Base-by-base conservation (phyloP, 2,797 vertebrate species). In the Margarornis squamiger region DNA sequence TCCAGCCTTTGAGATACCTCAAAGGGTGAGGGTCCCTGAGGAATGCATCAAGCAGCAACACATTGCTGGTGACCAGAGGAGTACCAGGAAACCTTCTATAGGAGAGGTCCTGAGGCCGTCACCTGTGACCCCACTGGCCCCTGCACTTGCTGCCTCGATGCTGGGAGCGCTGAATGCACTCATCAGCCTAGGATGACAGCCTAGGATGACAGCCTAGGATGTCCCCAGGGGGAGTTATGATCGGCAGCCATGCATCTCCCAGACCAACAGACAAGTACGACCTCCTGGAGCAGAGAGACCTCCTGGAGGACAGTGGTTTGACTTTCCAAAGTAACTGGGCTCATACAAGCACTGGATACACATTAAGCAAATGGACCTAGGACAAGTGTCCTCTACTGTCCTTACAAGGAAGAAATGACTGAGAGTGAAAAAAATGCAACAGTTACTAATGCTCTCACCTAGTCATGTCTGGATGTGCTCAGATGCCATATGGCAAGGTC, bases 291-390 rank as follows among this genome's bases (percentile, higher is more conserved):
- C 29, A 65, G 27, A 12, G 27, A 12, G 9, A 58, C 19, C 22
- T 73, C 51, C 71, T 36, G 43, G 19, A 45, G 19, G 52, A 22
- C 0, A 11, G 22, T 8, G 36, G 24, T 32, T 32, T 77, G 80
- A 52, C 54, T 36, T 92, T 39, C 22, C 20, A 39, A 63, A n/a
- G 48, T 63, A 36, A 63, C n/a, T n/a, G 48, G 48, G n/a, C n/a
- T 65, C 17, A 1, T 46, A 21, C 22, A 48, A 59, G 27, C 22
- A 1, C 27, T 5, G 17, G 20, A 20, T 21, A 54, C 10, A 29
- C 2, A 10, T 13, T 30, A 48, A 55, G 36, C 0, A 0, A 18
- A 23, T 2, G 10, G 9, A 57, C 21, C 8, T 18, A 19, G 45
- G 14, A 55, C 34, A 57, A 71, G 85, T 32, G 30, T 73, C 32